Conservation (phyloP, 1,140 invertebrate species). For the Halotydeus destructor region DNA sequence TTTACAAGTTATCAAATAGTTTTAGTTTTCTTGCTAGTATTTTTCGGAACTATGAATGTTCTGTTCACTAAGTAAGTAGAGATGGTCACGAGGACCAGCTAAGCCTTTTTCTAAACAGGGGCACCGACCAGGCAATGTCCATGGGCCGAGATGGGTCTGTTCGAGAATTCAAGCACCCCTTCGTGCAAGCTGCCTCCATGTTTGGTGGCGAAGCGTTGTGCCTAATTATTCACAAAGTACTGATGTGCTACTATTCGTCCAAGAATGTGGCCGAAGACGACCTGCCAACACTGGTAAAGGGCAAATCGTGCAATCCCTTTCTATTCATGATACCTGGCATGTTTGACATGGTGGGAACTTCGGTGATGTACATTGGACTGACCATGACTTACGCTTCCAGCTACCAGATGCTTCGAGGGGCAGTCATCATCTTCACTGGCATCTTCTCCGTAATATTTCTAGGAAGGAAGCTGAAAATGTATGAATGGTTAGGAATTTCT, state of each 20-base stretch:
- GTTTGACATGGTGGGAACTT: constrained; percentile 60
- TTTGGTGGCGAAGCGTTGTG: constrained; percentile 72
- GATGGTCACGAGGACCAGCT: no score
- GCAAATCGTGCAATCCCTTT: constrained; percentile 23
- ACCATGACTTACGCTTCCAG: constrained; percentile 79
- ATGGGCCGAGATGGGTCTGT: constrained; percentile 37
- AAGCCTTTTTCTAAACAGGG: no score
- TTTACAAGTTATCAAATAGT: no score
- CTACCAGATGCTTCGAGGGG: constrained; percentile 83
- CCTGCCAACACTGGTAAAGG: constrained; percentile 10
- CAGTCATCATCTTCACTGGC: constrained; percentile 82
- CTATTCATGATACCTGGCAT: constrained; percentile 62
- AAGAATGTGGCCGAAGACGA: constrained; percentile 21
- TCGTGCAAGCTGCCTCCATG: constrained; percentile 53
- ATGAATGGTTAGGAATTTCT: constrained; percentile 64
- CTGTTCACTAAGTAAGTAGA: no score
- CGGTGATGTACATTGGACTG: constrained; percentile 71
- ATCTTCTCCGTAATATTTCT: constrained; percentile 72
- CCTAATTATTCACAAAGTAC: constrained; percentile 44
- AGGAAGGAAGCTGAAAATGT: constrained; percentile 37
- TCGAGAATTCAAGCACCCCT: constrained; percentile 62
- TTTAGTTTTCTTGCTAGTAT: no score
- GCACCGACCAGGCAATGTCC: constrained; percentile 48
- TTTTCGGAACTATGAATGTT: no score
- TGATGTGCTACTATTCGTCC: constrained; percentile 30